phyloP scores from a whole-genome alignment of 2,113 vertebrate genomes.

The Atherinomorus stipes region DNA sequence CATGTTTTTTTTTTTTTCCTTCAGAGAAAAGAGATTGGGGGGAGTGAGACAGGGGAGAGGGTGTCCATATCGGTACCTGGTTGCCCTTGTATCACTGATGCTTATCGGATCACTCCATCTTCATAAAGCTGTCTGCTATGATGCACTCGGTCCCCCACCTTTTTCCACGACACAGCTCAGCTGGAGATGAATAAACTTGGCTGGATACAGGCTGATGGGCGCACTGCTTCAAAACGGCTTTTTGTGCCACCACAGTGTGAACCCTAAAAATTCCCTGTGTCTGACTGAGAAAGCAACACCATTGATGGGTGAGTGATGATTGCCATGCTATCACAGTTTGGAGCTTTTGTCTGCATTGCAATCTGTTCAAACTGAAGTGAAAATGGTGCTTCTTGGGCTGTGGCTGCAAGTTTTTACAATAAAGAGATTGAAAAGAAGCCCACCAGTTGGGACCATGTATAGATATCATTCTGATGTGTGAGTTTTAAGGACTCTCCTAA shows the following conservation, averaged over 20 bases:
- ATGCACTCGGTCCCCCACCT: constrained; percentile 48
- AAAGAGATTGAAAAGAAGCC: background rate
- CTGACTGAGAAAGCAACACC: constrained; percentile 6
- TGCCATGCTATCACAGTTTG: constrained; percentile 1
- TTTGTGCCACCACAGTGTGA: constrained; percentile 37
- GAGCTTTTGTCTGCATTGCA: constrained; percentile 30
- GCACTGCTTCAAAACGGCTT: constrained; percentile 21
- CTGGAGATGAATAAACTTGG: constrained; percentile 45
- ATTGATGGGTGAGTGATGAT: background rate
- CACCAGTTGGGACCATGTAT: constrained; percentile 6
- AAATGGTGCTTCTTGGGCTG: background rate
- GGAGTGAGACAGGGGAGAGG: constrained; percentile 8
- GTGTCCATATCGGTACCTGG: constrained; percentile 60
- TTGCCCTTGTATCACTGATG: constrained; percentile 67
- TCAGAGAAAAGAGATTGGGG: constrained; percentile 34
- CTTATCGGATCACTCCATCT: constrained; percentile 74
- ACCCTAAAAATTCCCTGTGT: constrained; percentile 10
- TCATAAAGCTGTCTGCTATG: constrained; percentile 71
- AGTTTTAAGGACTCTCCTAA: constrained; percentile 32
- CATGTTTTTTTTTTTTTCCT: constrained; percentile 40
- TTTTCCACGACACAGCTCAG: constrained; percentile 40
- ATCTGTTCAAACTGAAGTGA: constrained; percentile 21
- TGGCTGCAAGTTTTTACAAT: background rate
- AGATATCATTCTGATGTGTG: constrained; percentile 5
- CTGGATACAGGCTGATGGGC: constrained; percentile 25